A percentile compares a stretch with the other conserved stretches of the same genome.
Evolutionary conservation across 2,888 invertebrate genomes (phyloP).

Genomic region (Drosophila incognita): DNA sequence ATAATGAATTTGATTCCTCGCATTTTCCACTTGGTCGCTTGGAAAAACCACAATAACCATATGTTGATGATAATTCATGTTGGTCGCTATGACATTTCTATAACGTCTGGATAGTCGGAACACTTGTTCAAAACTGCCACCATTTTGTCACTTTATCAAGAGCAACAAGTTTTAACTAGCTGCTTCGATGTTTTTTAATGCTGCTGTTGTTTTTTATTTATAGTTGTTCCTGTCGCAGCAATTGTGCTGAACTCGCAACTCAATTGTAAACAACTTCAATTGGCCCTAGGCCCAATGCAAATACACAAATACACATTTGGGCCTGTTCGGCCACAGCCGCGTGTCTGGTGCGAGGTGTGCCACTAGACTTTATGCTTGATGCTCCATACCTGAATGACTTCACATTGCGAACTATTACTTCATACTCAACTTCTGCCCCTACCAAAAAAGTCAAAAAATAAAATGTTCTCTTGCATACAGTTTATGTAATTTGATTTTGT

Average conservation of each 20-base stretch:
- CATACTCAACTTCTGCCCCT: no score
- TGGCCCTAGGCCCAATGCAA: slow-evolving; percentile 68
- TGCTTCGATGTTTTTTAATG: slow-evolving; percentile 15
- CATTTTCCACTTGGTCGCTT: slow-evolving; percentile 33
- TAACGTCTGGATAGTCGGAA: slow-evolving; percentile 21
- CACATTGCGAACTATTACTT: not conserved
- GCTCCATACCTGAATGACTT: not conserved
- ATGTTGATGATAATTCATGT: not conserved
- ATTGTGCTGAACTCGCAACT: slow-evolving; percentile 72
- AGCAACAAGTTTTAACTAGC: slow-evolving; percentile 51
- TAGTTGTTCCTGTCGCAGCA: slow-evolving; percentile 40
- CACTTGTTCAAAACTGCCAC: slow-evolving; percentile 30
- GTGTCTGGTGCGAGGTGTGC: slow-evolving; percentile 41
- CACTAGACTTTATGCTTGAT: not conserved
- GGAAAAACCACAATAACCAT: not conserved
- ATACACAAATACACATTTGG: slow-evolving; percentile 35
- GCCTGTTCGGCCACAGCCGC: slow-evolving; percentile 31
- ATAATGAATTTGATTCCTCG: slow-evolving; percentile 48
- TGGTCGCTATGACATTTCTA: slow-evolving; percentile 6
- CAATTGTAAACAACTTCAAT: slow-evolving; percentile 74
- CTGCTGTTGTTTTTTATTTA: slow-evolving; percentile 23
- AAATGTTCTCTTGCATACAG: no score
- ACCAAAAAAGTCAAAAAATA: not conserved
- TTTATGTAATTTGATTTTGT: not conserved
- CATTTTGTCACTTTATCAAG: slow-evolving; percentile 41